Conservation (phyloP, 2,797 vertebrate genomes). For the Poeciliopsis infans region DNA sequence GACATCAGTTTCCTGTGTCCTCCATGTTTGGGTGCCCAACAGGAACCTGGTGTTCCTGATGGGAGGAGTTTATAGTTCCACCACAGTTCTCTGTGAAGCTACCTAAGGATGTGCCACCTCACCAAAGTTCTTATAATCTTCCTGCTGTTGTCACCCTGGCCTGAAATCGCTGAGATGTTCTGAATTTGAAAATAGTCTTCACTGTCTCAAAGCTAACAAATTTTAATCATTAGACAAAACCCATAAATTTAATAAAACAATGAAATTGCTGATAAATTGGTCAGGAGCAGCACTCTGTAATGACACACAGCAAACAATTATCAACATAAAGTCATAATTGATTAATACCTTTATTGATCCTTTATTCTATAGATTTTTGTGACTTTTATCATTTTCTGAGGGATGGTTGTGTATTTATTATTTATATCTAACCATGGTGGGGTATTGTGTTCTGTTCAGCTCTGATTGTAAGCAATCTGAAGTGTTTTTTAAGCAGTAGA, state of each 20-base stretch:
- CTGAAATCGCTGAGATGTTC: background rate
- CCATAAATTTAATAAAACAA: background rate
- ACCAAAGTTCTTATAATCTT: background rate
- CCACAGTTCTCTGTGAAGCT: background rate
- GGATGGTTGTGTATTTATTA: background rate
- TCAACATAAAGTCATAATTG: background rate
- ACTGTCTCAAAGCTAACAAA: background rate
- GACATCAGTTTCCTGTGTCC: background rate
- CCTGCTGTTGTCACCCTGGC: background rate
- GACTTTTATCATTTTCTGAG: background rate
- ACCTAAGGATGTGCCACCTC: background rate
- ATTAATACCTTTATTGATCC: background rate
- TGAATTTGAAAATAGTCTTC: constrained; percentile 17
- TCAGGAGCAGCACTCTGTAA: background rate
- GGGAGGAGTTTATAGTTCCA: background rate
- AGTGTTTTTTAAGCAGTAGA: background rate
- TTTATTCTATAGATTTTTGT: background rate
- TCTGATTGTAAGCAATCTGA: background rate
- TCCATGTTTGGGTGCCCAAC: background rate
- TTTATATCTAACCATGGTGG: background rate
- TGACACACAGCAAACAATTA: background rate
- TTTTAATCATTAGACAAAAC: background rate
- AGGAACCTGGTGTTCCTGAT: background rate
- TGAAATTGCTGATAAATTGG: background rate
- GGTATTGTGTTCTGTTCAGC: background rate